Percentiles rank a stretch among this genome's conserved stretches.
phyloP scores from a whole-genome alignment of 2,797 vertebrate genomes.

The Petrocephalus sullivani region DNA sequence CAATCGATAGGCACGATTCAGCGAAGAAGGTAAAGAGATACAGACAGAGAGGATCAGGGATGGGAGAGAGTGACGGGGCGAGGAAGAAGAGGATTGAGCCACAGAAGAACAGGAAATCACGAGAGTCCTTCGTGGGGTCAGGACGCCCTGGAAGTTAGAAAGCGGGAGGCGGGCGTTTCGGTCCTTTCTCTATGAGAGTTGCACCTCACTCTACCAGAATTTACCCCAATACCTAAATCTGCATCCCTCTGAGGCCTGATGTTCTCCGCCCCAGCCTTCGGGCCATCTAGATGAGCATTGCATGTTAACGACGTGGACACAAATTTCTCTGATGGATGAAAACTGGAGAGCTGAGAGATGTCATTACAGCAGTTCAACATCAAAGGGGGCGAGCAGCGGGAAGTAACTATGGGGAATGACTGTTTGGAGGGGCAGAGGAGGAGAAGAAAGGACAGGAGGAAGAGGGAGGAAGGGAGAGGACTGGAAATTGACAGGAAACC shows the following conservation, averaged over 20 bases:
- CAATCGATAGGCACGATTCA: conserved; percentile 38
- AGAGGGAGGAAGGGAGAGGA: background rate
- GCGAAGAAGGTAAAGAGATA: conserved; percentile 34
- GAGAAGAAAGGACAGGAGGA: background rate
- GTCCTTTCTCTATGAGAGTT: background rate
- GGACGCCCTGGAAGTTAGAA: background rate
- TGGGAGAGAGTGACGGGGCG: background rate
- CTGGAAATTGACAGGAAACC: conserved; percentile 22
- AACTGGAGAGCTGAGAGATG: background rate
- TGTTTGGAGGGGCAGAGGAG: background rate
- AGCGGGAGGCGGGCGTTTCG: background rate
- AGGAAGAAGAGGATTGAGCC: background rate
- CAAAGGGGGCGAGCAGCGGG: background rate
- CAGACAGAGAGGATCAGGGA: conserved; percentile 2
- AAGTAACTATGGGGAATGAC: background rate
- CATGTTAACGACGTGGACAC: background rate
- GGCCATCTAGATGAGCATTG: background rate
- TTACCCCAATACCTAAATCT: background rate
- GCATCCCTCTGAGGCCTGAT: background rate
- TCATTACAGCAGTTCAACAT: background rate
- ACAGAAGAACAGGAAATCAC: background rate
- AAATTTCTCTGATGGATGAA: too few species aligned
- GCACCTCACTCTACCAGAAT: background rate
- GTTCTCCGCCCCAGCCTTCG: background rate
- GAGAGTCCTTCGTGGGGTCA: background rate